Conservation (phyloP, 2,797 vertebrate genomes). For the Zenarchopterus dispar region DNA sequence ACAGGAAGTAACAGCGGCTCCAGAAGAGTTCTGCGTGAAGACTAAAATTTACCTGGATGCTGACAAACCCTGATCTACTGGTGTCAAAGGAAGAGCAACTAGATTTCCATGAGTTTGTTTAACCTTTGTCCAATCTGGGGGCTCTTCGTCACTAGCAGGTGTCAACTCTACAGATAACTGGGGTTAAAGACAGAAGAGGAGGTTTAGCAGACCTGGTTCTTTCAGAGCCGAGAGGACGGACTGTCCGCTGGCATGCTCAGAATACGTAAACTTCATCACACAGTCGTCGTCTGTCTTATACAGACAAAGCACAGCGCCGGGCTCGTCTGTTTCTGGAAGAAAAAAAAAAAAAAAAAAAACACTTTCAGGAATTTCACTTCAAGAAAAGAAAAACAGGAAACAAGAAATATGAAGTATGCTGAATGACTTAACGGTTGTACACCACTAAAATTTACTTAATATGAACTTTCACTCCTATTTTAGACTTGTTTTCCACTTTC, state of each 20-base stretch:
- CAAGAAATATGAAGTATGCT: too few relatives aligned
- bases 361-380: slow-evolving; percentile 20
- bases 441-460: too few relatives aligned
- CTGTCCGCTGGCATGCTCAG: slow-evolving; percentile 89
- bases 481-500: too few relatives aligned
- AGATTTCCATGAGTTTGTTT: too few relatives aligned
- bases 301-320: slow-evolving; percentile 86
- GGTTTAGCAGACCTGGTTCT: slow-evolving; percentile 88
- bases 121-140: too few relatives aligned
- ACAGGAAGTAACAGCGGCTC: too few relatives aligned
- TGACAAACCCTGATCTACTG: too few relatives aligned
- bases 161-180: neutral
- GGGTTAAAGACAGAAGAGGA: neutral
- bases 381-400: neutral
- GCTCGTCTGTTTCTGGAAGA: slow-evolving; percentile 85
- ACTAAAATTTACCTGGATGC: too few relatives aligned
- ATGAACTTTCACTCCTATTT: too few relatives aligned
- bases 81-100: too few relatives aligned
- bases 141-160: neutral
- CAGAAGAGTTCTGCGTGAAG: too few relatives aligned
- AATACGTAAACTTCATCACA: slow-evolving; percentile 96
- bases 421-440: too few relatives aligned
- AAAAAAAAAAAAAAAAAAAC: neutral
- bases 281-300: slow-evolving; percentile 94
- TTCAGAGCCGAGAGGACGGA: slow-evolving; percentile 91